These are phyloP conservation scores for Chlorodrepanis virens DNA, from an alignment of 2,113 vertebrate species.

Conservation along the genomic window DNA sequence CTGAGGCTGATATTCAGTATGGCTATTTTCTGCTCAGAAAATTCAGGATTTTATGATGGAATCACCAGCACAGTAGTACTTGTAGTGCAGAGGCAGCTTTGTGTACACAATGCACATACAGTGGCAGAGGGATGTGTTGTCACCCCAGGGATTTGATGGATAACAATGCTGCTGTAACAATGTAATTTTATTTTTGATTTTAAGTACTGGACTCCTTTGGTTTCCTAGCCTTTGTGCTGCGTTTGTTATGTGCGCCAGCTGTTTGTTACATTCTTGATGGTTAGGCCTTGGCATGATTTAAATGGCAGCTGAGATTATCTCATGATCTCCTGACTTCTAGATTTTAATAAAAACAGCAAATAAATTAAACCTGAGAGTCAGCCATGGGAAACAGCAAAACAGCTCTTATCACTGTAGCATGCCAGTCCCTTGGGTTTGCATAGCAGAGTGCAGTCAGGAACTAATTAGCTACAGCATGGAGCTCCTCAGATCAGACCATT, in stretches of 20 bases:
- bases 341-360: not conserved
- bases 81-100: not conserved
- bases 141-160: not conserved
- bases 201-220: not conserved
- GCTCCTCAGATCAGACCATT: not conserved
- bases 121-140: not conserved
- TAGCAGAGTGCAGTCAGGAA: not conserved
- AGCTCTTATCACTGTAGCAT: not conserved
- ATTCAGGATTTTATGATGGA: not conserved
- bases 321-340: not conserved
- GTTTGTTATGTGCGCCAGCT: not conserved
- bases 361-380: not conserved
- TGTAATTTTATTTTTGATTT: not conserved
- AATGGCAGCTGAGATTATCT: not conserved
- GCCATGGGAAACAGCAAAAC: not conserved
- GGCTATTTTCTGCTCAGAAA: not conserved
- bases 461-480: not conserved
- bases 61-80: not conserved
- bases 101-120: not conserved
- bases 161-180: not conserved
- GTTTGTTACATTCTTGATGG: not conserved
- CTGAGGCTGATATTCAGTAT: not conserved
- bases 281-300: not conserved
- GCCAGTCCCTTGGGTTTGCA: not conserved
- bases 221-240: not conserved